phyloP scores from a whole-genome alignment of 2,888 invertebrate species.

The Lypha dubia region DNA sequence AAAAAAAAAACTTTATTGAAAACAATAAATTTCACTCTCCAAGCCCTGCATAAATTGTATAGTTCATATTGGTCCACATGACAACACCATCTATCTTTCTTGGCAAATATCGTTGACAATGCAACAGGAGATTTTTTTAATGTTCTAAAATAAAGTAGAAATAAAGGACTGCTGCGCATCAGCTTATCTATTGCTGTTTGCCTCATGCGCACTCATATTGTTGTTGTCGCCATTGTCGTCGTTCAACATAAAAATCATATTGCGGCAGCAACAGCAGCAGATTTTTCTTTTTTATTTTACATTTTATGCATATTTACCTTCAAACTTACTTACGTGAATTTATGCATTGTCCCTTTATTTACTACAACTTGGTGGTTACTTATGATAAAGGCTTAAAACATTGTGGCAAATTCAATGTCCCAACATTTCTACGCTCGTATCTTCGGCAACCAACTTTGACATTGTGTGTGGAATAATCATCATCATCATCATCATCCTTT shows the following conservation, averaged over 20 bases:
- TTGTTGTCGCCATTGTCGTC: slow-evolving; percentile 70
- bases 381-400: slow-evolving; percentile 12
- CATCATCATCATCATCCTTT: slow-evolving; percentile 44
- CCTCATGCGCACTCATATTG: slow-evolving; percentile 72
- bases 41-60: slow-evolving; percentile 30
- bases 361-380: slow-evolving; percentile 35
- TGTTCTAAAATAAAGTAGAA: slow-evolving; percentile 44
- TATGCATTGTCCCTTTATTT: slow-evolving; percentile 41
- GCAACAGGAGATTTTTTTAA: slow-evolving; percentile 61
- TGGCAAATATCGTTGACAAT: slow-evolving; percentile 65
- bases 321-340: slow-evolving; percentile 45
- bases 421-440: slow-evolving; percentile 25
- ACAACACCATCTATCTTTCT: slow-evolving; percentile 59
- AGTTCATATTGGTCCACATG: slow-evolving; percentile 4
- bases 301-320: slow-evolving; percentile 49
- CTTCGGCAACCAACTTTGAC: slow-evolving; percentile 42
- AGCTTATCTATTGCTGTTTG: slow-evolving; percentile 68
- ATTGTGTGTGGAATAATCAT: slow-evolving; percentile 41
- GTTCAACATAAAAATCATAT: slow-evolving; percentile 67
- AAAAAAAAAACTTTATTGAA: neutral
- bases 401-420: slow-evolving; percentile 43
- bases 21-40: neutral
- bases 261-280: slow-evolving; percentile 35
- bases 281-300: neutral
- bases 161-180: slow-evolving; percentile 70